Evolutionary conservation across 92 coral and sea anemone genomes (phyloP).

Genomic region (Porites cylindrica): DNA sequence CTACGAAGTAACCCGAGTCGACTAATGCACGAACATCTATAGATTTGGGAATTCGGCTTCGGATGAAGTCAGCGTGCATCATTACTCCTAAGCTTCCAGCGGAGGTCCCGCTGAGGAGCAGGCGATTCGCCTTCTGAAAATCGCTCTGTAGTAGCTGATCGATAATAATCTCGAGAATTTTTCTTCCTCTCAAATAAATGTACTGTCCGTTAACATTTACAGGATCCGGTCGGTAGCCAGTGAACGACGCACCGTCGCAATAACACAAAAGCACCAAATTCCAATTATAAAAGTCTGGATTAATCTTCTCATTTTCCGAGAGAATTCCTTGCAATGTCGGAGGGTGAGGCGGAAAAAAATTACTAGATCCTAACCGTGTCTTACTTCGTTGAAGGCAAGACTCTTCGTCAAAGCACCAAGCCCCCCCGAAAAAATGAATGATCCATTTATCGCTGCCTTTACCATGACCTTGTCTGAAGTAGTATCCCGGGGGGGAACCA

Average conservation of each 20-base stretch:
- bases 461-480: constrained; percentile 79
- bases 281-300: constrained; percentile 91
- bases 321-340: constrained; percentile 87
- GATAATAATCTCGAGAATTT: constrained; percentile 83
- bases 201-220: constrained; percentile 73
- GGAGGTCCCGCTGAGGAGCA: constrained; percentile 90
- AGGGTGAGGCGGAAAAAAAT: constrained; percentile 77
- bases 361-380: constrained; percentile 81
- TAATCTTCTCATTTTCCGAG: constrained; percentile 68
- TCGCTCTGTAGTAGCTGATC: constrained; percentile 76
- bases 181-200: constrained; percentile 83
- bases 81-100: constrained; percentile 94
- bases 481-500: constrained; percentile 92
- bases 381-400: constrained; percentile 90
- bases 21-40: constrained; percentile 89
- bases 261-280: constrained; percentile 83
- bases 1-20: constrained; percentile 95
- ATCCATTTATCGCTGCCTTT: constrained; percentile 81
- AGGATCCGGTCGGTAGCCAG: constrained; percentile 83
- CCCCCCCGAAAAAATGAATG: constrained; percentile 92
- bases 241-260: constrained; percentile 90
- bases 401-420: constrained; percentile 91
- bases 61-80: constrained; percentile 95
- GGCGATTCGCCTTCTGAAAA: constrained; percentile 73
- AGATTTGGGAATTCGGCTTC: constrained; percentile 73